These are phyloP conservation scores for Ctena decussata DNA, from an alignment of 2,888 invertebrate species.

Conservation along the genomic window DNA sequence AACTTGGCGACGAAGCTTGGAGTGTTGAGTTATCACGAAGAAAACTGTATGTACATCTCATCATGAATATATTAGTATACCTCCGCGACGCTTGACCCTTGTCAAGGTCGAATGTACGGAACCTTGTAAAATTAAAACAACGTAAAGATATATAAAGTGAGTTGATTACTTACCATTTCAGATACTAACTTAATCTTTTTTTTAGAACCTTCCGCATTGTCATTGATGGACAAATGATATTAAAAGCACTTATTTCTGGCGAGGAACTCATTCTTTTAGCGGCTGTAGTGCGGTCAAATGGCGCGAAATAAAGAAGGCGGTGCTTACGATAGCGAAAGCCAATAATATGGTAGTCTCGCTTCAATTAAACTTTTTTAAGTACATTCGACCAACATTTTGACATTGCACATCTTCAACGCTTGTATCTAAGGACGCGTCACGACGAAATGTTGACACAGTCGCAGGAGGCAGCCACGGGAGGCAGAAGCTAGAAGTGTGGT, in stretches of 20 bases:
- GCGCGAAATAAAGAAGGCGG: not conserved
- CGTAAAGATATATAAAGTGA: not conserved
- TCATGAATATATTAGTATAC: constrained; percentile 70
- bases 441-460: no score
- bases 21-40: constrained; percentile 49
- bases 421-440: no score
- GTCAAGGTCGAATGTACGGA: constrained; percentile 71
- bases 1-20: constrained; percentile 43
- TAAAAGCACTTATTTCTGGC: not conserved
- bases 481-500: no score
- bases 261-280: not conserved
- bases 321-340: not conserved
- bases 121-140: not conserved
- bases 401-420: no score
- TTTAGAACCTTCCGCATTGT: no score
- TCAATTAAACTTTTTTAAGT: not conserved
- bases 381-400: no score
- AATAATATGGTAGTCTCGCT: not conserved
- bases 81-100: constrained; percentile 58
- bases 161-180: not conserved
- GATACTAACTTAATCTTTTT: no score
- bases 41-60: constrained; percentile 56
- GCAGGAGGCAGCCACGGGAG: no score
- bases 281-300: constrained; percentile 53
- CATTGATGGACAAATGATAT: not conserved